Percentiles rank a stretch among this genome's conserved stretches.
Conservation (phyloP, 2,888 invertebrate species). For the Carterocephalus palaemon region DNA sequence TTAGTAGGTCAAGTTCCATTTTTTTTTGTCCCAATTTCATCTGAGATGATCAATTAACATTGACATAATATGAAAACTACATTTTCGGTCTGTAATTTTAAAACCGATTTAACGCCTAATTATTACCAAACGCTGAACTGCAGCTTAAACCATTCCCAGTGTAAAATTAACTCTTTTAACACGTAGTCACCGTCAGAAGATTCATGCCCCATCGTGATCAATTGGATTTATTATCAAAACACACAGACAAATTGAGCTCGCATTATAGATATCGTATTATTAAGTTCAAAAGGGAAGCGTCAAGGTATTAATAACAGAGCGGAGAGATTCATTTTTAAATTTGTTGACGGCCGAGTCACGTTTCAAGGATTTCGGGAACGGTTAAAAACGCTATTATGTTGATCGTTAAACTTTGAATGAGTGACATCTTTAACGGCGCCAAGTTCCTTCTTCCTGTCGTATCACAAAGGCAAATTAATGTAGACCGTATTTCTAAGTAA, state of each 20-base stretch:
- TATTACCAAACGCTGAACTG: neutral
- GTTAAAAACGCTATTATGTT: conserved; percentile 75
- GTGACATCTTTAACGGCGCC: conserved; percentile 69
- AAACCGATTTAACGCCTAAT: neutral
- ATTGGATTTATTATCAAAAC: conserved; percentile 36
- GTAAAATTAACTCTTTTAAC: conserved; percentile 18
- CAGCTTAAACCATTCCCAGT: conserved; percentile 5
- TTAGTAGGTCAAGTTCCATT: too few relatives aligned
- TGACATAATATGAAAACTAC: too few relatives aligned
- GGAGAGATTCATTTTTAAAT: conserved; percentile 67
- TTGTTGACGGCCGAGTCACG: conserved; percentile 75
- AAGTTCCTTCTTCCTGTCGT: conserved; percentile 30
- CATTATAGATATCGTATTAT: conserved; percentile 45
- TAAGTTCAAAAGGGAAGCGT: conserved; percentile 64
- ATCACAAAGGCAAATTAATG: conserved; percentile 11
- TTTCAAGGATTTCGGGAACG: conserved; percentile 74
- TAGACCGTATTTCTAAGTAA: conserved; percentile 30
- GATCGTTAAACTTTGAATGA: conserved; percentile 76
- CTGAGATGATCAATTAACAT: too few relatives aligned
- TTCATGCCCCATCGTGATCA: conserved; percentile 23
- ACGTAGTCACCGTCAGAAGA: conserved; percentile 23
- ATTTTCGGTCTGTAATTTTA: too few relatives aligned
- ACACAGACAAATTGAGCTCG: conserved; percentile 47
- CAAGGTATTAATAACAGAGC: conserved; percentile 64
- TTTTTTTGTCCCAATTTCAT: too few relatives aligned